A percentile compares a stretch with the other conserved stretches of the same genome.
phyloP scores from a whole-genome alignment of 2,113 vertebrate genomes.

The Gallinago jamesoni region DNA sequence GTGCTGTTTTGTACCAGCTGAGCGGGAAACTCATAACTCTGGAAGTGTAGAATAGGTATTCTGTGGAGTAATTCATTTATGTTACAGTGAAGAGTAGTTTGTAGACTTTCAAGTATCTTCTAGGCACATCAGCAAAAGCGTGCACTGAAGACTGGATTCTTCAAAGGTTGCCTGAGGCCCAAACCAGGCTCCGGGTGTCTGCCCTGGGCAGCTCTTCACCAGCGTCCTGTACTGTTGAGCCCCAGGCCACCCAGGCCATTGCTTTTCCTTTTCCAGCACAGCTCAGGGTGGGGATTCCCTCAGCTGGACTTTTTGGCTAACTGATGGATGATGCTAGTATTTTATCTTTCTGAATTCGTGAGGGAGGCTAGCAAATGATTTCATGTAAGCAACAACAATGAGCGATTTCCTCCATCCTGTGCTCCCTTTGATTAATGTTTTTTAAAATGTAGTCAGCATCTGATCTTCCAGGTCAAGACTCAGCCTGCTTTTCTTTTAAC shows the following conservation, averaged over 20 bases:
- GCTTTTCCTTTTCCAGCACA: background rate
- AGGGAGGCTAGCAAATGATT: background rate
- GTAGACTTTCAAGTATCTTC: background rate
- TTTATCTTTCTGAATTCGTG: background rate
- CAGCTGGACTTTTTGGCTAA: background rate
- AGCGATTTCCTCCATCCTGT: background rate
- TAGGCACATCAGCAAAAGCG: background rate
- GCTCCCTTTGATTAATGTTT: slow-evolving; percentile 9
- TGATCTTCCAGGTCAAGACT: slow-evolving; percentile 21
- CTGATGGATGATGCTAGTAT: background rate
- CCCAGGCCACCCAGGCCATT: background rate
- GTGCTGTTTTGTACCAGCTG: background rate
- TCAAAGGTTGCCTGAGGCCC: background rate
- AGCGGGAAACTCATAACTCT: background rate
- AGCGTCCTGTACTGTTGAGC: background rate
- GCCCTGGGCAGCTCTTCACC: background rate
- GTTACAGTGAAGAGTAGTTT: background rate
- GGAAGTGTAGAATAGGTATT: background rate
- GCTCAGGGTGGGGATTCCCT: background rate
- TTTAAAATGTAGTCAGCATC: background rate
- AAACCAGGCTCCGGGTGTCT: background rate
- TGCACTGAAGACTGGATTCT: background rate
- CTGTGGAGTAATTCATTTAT: background rate
- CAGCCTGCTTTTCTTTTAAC: slow-evolving; percentile 31
- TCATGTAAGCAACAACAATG: background rate